Base-by-base conservation (phyloP, 2,113 vertebrate species). In the Cyprinodon tularosa region DNA sequence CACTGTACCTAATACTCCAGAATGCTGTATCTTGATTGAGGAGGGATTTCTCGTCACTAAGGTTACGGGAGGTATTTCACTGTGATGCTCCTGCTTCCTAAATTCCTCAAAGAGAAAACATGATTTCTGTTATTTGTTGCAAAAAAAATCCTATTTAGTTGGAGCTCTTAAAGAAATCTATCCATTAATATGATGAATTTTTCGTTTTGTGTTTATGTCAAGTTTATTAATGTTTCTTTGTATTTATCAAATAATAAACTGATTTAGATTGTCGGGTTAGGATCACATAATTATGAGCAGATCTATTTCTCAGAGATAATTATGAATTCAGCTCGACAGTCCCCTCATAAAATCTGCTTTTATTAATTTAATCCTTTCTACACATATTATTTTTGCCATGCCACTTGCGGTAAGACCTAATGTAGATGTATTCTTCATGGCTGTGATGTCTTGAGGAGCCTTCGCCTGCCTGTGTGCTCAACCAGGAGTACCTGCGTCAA, bases 401-500 rank as follows among this genome's bases (percentile, higher is more conserved):
- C 61, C 13, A 14, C 44, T 22, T 3, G 47, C 48, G 39, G 12
- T 50, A 38, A 15, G 2, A 12, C 20, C 36, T 60, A 29, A 20
- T 47, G 4, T 15, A 36, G 10, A 39, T 67, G 4, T 45, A 38
- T 70, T 75, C 48, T 42, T 20, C 40, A 57, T 65, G 57, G 40
- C 20, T 62, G 47, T 50, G 45, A 29, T 64, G 63, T 42, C 64
- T 22, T 71, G 12, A 22, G n/a, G 36, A 10, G n/a, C 57, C 66
- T 69, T 37, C 17, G 36, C 15, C 74, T 57, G 44, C 66, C 45
- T 38, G 68, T 66, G 61, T 70, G 67, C 62, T 29, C 73, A 74
- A 85, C 80, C 74, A 62, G 42, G 22, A 72, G 66, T 81, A 78
- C 83, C 76, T 75, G 68, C 68, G 48, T 42, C 62, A 76, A 38